phyloP scores from a whole-genome alignment of 1,140 invertebrate species.

The Trigoniulus corallinus region DNA sequence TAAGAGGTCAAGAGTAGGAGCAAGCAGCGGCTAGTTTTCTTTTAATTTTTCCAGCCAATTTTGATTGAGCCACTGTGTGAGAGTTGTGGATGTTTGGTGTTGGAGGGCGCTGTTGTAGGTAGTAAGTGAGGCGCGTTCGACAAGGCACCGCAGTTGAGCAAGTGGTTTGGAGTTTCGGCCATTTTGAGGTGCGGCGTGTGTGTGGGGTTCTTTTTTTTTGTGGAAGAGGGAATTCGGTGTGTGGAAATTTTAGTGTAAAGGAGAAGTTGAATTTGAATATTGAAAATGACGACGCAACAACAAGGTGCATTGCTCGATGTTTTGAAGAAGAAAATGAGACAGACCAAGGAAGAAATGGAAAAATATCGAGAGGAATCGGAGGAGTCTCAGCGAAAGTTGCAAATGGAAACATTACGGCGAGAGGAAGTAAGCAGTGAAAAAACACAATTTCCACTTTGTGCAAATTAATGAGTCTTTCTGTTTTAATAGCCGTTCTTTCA shows the following conservation, averaged over 20 bases:
- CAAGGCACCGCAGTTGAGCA: too few relatives aligned
- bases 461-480: background rate
- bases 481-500: background rate
- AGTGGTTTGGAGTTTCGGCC: too few relatives aligned
- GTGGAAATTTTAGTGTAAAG: background rate
- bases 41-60: too few relatives aligned
- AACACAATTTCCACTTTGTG: constrained; percentile 1
- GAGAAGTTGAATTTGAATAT: background rate
- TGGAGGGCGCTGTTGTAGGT: too few relatives aligned
- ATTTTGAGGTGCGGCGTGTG: too few relatives aligned
- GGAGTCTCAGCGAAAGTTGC: constrained; percentile 63
- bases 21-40: too few relatives aligned
- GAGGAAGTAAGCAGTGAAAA: constrained; percentile 67
- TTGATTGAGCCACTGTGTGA: too few relatives aligned
- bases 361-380: constrained; percentile 91
- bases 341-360: constrained; percentile 95
- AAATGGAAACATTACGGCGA: constrained; percentile 73
- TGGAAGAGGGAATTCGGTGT: background rate
- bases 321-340: constrained; percentile 98
- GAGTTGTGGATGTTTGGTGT: too few relatives aligned
- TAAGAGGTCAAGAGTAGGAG: too few relatives aligned
- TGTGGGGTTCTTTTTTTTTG: background rate
- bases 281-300: constrained; percentile 32
- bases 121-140: too few relatives aligned
- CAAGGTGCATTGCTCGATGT: constrained; percentile 80